These are phyloP conservation scores for Bellardia bayeri DNA, from an alignment of 2,888 invertebrate genomes.

Conservation along the genomic window DNA sequence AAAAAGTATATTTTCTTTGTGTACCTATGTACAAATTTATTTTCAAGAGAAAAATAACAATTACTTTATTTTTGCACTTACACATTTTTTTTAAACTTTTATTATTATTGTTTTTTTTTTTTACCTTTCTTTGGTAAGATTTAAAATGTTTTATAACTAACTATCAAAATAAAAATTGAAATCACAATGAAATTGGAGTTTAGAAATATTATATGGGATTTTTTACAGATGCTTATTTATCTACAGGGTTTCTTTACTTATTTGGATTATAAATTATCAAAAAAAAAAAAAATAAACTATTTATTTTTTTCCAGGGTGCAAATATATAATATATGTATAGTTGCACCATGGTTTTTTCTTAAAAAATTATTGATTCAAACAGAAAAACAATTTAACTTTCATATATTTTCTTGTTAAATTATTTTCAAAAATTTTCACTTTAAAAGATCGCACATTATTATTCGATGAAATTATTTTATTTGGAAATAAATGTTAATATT, in stretches of 20 bases:
- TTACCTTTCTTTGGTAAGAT: not conserved
- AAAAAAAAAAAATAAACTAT: too few species aligned
- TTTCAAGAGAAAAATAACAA: slow-evolving; percentile 58
- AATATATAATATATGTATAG: too few species aligned
- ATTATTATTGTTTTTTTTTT: not conserved
- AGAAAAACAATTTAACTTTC: not conserved
- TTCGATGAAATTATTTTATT: slow-evolving; percentile 28
- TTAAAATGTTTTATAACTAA: not conserved
- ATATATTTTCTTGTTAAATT: too few species aligned
- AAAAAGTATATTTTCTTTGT: slow-evolving; percentile 19
- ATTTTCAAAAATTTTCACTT: not conserved
- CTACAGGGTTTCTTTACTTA: slow-evolving; percentile 40
- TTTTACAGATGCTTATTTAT: slow-evolving; percentile 48
- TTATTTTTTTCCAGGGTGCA: too few species aligned
- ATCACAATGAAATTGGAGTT: slow-evolving; percentile 52
- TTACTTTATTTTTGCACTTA: slow-evolving; percentile 55
- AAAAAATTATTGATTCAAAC: too few species aligned
- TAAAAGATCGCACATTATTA: slow-evolving; percentile 12
- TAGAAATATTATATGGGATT: not conserved
- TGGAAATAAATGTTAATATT: not conserved
- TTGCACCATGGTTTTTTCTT: too few species aligned
- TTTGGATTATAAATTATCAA: not conserved
- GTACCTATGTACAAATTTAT: not conserved
- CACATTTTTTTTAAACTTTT: slow-evolving; percentile 8
- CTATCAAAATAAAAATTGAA: slow-evolving; percentile 7